Evolutionary conservation across 2,797 vertebrate species (phyloP).

Genomic region (Macrochelys suwanniensis): DNA sequence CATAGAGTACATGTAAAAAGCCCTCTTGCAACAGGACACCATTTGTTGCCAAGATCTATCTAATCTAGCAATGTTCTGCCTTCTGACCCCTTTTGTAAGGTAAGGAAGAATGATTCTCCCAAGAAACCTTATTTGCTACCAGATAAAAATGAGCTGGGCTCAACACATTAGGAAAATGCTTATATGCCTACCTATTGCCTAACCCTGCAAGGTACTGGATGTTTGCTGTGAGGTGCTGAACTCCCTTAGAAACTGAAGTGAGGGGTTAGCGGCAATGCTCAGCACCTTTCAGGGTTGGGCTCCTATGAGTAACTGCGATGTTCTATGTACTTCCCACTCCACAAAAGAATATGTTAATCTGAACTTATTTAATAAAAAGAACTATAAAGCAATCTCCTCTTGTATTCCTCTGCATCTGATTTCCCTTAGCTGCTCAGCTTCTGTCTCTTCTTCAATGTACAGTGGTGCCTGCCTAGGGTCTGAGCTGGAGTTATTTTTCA

Average conservation of each 20-base stretch:
- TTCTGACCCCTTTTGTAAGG: not conserved
- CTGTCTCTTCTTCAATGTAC: not conserved
- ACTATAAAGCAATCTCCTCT: not conserved
- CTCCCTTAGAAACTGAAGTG: not conserved
- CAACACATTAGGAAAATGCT: not conserved
- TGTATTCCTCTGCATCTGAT: not conserved
- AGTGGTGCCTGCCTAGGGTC: not conserved
- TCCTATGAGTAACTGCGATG: not conserved
- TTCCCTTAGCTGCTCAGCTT: not conserved
- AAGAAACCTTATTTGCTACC: not conserved
- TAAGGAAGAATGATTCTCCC: not conserved
- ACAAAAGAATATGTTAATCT: not conserved
- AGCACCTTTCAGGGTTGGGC: not conserved
- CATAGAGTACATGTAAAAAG: not conserved
- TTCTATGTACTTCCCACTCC: not conserved
- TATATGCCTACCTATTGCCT: not conserved
- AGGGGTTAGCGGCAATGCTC: not conserved
- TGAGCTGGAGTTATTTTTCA: not conserved
- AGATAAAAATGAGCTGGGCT: not conserved
- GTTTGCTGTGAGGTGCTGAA: not conserved
- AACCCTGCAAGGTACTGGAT: not conserved
- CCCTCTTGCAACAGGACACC: not conserved
- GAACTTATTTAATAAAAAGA: not conserved
- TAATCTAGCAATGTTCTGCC: not conserved
- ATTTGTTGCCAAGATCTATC: not conserved